Percentiles rank a stretch among this genome's conserved stretches.
These are phyloP conservation scores for Dolichopus griseipennis DNA, from an alignment of 2,888 invertebrate genomes.

Conservation along the genomic window DNA sequence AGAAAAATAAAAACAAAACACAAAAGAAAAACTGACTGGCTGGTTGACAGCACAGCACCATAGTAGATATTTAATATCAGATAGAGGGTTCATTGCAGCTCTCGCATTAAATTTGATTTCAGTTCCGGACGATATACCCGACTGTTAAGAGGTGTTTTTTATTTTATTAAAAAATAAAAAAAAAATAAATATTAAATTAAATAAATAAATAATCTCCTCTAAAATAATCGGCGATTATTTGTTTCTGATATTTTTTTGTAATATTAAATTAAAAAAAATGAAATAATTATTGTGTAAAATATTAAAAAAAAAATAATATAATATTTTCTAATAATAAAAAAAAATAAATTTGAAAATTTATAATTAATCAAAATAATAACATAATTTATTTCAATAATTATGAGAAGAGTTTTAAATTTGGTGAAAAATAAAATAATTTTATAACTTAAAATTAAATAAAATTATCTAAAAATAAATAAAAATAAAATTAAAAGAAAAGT, in stretches of 20 bases:
- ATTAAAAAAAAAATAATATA: background rate
- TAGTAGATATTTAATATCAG: too few species aligned
- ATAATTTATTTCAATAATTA: too few species aligned
- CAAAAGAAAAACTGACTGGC: too few species aligned
- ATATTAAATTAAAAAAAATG: background rate
- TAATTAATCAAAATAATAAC: too few species aligned
- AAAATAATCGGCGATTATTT: conserved; percentile 3
- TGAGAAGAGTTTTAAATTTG: too few species aligned
- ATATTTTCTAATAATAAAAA: background rate
- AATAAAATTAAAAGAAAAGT: too few species aligned
- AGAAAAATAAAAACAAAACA: too few species aligned
- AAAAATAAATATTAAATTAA: too few species aligned
- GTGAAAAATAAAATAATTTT: too few species aligned
- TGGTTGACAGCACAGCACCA: too few species aligned
- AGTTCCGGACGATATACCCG: conserved; percentile 10
- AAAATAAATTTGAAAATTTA: background rate
- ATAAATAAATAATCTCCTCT: background rate
- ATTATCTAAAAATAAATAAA: too few species aligned
- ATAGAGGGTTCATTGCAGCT: conserved; percentile 2
- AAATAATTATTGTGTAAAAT: background rate
- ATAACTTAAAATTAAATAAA: too few species aligned
- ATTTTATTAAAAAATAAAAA: background rate
- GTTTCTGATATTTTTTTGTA: background rate
- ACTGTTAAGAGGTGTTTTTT: conserved; percentile 10
- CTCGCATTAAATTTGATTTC: background rate